phyloP scores from a whole-genome alignment of 64 coral and sea anemone genomes.

The Dendrophyllia cribrosa region DNA sequence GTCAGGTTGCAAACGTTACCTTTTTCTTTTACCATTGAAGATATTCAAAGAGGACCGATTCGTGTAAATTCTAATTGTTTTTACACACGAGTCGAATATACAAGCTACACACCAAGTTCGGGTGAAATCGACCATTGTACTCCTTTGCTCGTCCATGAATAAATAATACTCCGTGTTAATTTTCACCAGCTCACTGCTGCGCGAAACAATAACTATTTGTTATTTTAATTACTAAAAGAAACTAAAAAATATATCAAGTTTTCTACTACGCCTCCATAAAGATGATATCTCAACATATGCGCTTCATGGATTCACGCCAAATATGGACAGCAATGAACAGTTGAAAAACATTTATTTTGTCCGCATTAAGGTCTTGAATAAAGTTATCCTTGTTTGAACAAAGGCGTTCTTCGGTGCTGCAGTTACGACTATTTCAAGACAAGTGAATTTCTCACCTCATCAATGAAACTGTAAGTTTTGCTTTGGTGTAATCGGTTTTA shows the following conservation, averaged over 20 bases:
- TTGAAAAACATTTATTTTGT: conserved; percentile 7
- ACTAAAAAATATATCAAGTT: not conserved
- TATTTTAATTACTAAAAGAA: conserved; percentile 20
- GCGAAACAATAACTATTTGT: conserved; percentile 16
- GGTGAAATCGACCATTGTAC: conserved; percentile 23
- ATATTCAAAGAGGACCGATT: not conserved
- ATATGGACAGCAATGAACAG: conserved; percentile 4
- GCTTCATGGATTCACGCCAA: conserved; percentile 34
- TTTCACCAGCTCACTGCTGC: conserved; percentile 8
- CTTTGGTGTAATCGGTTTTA: not conserved
- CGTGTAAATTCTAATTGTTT: conserved; percentile 37
- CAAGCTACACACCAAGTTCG: not conserved
- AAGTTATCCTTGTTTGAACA: conserved; percentile 11
- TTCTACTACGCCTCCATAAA: not conserved
- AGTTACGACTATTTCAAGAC: not conserved
- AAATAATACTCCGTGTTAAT: conserved; percentile 5
- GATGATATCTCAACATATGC: not conserved
- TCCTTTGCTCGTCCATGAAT: not conserved
- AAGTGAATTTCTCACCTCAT: not conserved
- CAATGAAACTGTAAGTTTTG: not conserved
- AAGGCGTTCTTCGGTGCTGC: not conserved
- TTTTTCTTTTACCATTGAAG: not conserved
- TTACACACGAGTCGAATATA: conserved; percentile 1
- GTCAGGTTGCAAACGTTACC: not conserved
- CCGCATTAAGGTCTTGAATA: not conserved